phyloP scores from a whole-genome alignment of 2,797 vertebrate species.

The Lepidocolaptes lacrymiger region DNA sequence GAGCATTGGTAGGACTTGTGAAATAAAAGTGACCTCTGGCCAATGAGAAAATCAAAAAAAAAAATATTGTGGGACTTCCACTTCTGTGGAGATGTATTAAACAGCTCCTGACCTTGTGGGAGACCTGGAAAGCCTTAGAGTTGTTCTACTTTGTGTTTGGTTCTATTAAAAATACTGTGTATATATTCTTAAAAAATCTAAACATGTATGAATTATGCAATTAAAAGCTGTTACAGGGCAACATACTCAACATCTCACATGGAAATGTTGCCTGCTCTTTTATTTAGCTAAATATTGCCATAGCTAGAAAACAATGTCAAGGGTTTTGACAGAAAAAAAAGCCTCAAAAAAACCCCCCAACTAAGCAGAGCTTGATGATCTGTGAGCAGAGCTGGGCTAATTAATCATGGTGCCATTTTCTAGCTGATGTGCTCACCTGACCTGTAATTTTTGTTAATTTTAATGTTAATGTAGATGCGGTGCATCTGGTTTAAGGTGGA shows the following conservation, averaged over 20 bases:
- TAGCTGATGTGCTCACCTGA: not conserved
- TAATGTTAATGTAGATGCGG: not conserved
- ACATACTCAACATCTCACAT: not conserved
- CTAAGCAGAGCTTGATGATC: not conserved
- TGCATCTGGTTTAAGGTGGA: not conserved
- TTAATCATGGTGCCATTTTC: not conserved
- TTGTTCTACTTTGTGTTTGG: not conserved
- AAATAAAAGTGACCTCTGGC: not conserved
- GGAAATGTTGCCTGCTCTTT: not conserved
- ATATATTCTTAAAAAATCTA: not conserved
- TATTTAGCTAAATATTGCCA: not conserved
- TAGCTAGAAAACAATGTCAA: not conserved
- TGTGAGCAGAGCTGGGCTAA: not conserved
- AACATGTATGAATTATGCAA: not conserved
- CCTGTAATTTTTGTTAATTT: not conserved
- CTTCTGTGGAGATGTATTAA: not conserved
- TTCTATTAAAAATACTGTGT: not conserved
- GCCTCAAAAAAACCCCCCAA: not conserved
- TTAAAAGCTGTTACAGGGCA: not conserved
- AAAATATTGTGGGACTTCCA: not conserved
- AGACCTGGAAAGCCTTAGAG: not conserved
- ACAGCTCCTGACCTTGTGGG: not conserved
- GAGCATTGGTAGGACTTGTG: not conserved
- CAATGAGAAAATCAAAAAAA: not conserved
- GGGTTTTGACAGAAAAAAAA: not conserved